phyloP scores from a whole-genome alignment of 37 sponge, comb jelly and placozoan species.

The Ianthella basta region DNA sequence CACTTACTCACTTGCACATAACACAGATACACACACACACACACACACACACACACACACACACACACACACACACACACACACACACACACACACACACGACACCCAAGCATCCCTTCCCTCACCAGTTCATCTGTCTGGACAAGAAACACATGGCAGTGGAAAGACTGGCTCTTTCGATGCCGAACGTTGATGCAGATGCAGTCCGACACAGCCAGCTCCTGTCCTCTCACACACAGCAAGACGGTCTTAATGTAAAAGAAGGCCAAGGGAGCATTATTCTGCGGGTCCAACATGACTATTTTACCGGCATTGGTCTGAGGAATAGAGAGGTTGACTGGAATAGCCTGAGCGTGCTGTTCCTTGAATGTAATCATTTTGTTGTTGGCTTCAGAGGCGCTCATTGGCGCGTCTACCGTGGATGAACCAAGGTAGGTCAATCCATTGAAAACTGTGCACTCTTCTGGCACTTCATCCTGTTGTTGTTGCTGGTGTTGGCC shows the following conservation, averaged over 20 bases:
- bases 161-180: conserved; percentile 62
- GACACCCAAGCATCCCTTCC: background rate
- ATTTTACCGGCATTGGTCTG: conserved; percentile 58
- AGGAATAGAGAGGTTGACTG: conserved; percentile 68
- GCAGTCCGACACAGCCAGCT: conserved; percentile 63
- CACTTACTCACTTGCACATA: conserved; percentile 1
- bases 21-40: background rate
- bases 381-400: conserved; percentile 80
- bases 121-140: conserved; percentile 52
- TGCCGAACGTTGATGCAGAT: conserved; percentile 77
- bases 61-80: background rate
- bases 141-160: conserved; percentile 83
- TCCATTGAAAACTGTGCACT: conserved; percentile 50
- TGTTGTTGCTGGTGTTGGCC: background rate
- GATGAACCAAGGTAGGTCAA: conserved; percentile 84
- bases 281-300: conserved; percentile 61
- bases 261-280: conserved; percentile 43
- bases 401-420: conserved; percentile 85
- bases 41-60: conserved; percentile 27
- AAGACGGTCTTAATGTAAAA: conserved; percentile 63
- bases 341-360: conserved; percentile 62
- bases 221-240: conserved; percentile 87
- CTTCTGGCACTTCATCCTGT: conserved; percentile 18
- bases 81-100: conserved; percentile 27
- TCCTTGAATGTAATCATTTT: conserved; percentile 75